Percentiles rank a stretch among this genome's conserved stretches.
phyloP scores from a whole-genome alignment of 1,140 invertebrate species.

The Lasioglossum baleicum region DNA sequence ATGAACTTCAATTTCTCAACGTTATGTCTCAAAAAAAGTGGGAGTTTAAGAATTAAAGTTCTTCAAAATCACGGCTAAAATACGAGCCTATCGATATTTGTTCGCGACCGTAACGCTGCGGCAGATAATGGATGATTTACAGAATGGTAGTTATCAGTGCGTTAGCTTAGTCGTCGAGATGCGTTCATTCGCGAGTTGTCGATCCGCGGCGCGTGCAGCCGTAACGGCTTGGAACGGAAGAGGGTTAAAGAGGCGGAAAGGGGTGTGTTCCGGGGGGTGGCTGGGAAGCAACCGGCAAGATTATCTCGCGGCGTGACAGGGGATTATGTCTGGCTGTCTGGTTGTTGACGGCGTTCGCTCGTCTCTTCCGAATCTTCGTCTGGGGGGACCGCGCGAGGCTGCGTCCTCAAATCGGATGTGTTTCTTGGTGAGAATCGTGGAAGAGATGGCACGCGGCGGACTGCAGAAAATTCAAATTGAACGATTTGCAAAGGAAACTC shows the following conservation, averaged over 20 bases:
- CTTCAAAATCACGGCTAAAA: too few relatives aligned
- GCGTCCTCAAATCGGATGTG: background rate
- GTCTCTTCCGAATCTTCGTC: constrained; percentile 25
- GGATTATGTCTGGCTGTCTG: constrained; percentile 55
- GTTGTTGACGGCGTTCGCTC: constrained; percentile 4
- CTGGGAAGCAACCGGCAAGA: constrained; percentile 18
- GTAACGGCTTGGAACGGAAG: background rate
- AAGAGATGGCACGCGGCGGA: too few relatives aligned
- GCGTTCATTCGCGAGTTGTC: background rate
- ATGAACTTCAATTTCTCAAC: too few relatives aligned
- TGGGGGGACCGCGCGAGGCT: background rate
- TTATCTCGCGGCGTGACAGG: constrained; percentile 55
- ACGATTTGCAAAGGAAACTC: background rate
- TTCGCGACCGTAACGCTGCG: too few relatives aligned
- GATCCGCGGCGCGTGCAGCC: background rate
- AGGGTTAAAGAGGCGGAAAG: constrained; percentile 21
- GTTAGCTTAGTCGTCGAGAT: background rate
- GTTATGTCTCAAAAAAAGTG: too few relatives aligned
- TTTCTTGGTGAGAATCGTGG: too few relatives aligned
- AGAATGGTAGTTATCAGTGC: too few relatives aligned
- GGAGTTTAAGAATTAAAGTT: too few relatives aligned
- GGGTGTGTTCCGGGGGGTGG: background rate
- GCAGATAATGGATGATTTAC: too few relatives aligned
- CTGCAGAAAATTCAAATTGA: constrained; percentile 6
- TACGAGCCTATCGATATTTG: too few relatives aligned